Percentiles rank a stretch among this genome's conserved stretches.
Conservation (phyloP, 2,888 invertebrate species). For the Nephrotoma appendiculata region DNA sequence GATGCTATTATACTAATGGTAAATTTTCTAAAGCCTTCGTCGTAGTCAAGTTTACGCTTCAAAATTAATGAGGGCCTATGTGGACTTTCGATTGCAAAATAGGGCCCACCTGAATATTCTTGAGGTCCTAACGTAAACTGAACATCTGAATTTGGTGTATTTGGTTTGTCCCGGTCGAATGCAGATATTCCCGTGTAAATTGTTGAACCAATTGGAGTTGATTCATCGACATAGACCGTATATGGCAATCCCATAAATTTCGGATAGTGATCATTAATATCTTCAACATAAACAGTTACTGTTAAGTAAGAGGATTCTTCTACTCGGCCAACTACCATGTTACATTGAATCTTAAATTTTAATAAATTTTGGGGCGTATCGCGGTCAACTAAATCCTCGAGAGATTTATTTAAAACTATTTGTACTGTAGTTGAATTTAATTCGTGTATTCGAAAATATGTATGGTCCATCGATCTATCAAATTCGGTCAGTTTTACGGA, state of each 20-base stretch:
- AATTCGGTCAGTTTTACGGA: slow-evolving; percentile 24
- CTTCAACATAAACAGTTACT: slow-evolving; percentile 77
- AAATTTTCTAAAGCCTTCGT: slow-evolving; percentile 64
- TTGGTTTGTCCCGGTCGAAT: slow-evolving; percentile 71
- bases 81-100: slow-evolving; percentile 63
- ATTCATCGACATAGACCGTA: slow-evolving; percentile 61
- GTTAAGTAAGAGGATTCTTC: slow-evolving; percentile 63
- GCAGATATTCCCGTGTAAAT: slow-evolving; percentile 70
- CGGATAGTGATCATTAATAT: slow-evolving; percentile 73
- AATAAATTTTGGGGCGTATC: slow-evolving; percentile 67
- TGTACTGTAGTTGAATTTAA: slow-evolving; percentile 64
- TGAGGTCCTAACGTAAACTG: slow-evolving; percentile 63
- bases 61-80: slow-evolving; percentile 64
- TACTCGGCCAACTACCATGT: slow-evolving; percentile 23
- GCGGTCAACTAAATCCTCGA: slow-evolving; percentile 68
- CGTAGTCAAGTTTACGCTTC: slow-evolving; percentile 61
- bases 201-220: slow-evolving; percentile 62
- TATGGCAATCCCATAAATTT: slow-evolving; percentile 67
- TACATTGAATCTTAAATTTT: slow-evolving; percentile 64
- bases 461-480: slow-evolving; percentile 27
- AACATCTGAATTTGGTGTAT: slow-evolving; percentile 76
- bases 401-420: slow-evolving; percentile 55
- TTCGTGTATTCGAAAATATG: slow-evolving; percentile 38
- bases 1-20: slow-evolving; percentile 59
- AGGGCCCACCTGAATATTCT: slow-evolving; percentile 25